phyloP scores from a whole-genome alignment of 2,113 vertebrate genomes.

The Nothocercus julius region DNA sequence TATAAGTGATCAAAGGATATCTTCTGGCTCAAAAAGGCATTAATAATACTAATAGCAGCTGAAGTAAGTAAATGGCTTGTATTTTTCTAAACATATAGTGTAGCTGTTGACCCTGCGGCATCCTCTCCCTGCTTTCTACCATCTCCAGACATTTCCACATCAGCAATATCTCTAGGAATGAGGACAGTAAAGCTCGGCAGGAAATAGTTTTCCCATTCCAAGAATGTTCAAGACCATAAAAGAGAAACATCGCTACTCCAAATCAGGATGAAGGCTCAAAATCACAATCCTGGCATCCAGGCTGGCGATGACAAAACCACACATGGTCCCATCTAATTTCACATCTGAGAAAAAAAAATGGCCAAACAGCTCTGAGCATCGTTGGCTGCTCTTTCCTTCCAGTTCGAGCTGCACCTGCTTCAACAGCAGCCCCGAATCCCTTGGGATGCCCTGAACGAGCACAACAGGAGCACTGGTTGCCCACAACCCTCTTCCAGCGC shows the following conservation, averaged over 20 bases:
- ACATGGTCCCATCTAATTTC: not conserved
- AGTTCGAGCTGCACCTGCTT: not conserved
- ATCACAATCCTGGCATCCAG: not conserved
- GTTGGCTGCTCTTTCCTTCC: not conserved
- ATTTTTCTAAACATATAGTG: not conserved
- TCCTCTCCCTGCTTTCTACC: not conserved
- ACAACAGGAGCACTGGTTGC: not conserved
- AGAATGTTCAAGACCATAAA: not conserved
- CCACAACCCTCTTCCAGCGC: not conserved
- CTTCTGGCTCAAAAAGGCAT: conserved; percentile 25
- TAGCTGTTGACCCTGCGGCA: not conserved
- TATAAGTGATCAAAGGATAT: conserved; percentile 6
- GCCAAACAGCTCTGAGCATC: not conserved
- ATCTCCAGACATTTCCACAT: not conserved
- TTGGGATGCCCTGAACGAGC: not conserved
- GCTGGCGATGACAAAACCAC: not conserved
- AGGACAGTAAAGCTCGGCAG: not conserved
- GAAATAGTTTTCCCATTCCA: not conserved
- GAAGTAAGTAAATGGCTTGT: not conserved
- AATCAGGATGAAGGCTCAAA: not conserved
- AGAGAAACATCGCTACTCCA: not conserved
- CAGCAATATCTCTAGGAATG: not conserved
- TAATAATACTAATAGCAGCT: not conserved
- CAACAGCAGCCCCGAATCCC: not conserved
- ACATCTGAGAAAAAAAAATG: not conserved